Conservation (phyloP, 2,888 invertebrate species). For the Agrotis segetum region DNA sequence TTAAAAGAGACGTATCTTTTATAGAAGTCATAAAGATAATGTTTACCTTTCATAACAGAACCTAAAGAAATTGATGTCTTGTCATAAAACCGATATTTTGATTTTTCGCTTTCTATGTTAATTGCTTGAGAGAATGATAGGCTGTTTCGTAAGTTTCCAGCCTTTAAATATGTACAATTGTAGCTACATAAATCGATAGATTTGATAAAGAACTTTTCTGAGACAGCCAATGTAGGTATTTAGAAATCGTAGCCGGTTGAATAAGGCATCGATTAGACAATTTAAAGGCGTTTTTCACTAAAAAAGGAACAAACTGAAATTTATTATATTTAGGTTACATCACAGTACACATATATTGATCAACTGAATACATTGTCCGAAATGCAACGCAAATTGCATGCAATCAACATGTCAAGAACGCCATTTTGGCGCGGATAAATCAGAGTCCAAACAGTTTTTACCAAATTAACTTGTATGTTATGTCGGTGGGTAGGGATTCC, state of each 20-base stretch:
- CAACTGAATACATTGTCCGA: no score
- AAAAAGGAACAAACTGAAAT: no score
- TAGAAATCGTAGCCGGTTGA: background rate
- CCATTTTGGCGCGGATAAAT: no score
- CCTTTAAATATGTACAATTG: background rate
- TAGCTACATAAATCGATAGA: background rate
- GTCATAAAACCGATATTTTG: conserved; percentile 10
- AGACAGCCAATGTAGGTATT: background rate
- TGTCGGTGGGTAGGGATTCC: no score
- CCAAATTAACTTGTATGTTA: no score
- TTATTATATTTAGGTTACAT: no score
- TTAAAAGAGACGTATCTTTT: background rate
- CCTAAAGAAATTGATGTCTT: background rate
- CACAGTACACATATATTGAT: no score
- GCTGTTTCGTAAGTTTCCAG: conserved; percentile 22
- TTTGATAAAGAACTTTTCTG: background rate
- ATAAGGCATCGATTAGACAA: background rate
- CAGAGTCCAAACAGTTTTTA: no score
- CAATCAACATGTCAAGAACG: no score
- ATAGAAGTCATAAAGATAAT: conserved; percentile 2
- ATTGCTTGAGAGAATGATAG: conserved; percentile 30
- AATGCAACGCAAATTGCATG: no score
- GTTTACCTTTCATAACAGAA: conserved; percentile 6
- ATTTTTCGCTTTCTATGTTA: conserved; percentile 23
- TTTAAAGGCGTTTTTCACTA: background rate